Percentiles rank a stretch among this genome's conserved stretches.
Evolutionary conservation across 2,113 vertebrate species (phyloP).

Genomic region (Seriola aureovittata): DNA sequence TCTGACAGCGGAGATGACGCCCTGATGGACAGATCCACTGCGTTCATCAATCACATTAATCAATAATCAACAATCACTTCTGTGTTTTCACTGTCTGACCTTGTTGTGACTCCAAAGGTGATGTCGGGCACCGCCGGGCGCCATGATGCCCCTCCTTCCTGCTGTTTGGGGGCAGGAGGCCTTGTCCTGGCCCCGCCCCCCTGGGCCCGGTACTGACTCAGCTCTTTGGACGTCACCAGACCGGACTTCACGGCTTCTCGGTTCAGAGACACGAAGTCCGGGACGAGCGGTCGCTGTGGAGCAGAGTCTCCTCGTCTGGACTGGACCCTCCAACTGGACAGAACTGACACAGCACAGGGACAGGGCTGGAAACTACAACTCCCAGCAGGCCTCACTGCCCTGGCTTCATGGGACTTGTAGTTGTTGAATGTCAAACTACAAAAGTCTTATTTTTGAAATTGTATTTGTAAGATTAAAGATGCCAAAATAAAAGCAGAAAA

Average conservation of each 20-base stretch:
- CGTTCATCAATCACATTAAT: not conserved
- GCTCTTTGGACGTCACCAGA: slow-evolving; percentile 84
- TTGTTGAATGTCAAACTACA: not conserved
- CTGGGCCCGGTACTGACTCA: slow-evolving; percentile 84
- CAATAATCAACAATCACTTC: not conserved
- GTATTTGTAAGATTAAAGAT: too few relatives aligned
- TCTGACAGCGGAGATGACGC: slow-evolving; percentile 86
- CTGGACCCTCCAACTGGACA: slow-evolving; percentile 86
- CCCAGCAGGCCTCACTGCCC: slow-evolving; percentile 8
- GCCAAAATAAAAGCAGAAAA: too few relatives aligned
- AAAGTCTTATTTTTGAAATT: too few relatives aligned
- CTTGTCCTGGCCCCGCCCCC: slow-evolving; percentile 48
- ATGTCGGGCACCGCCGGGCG: slow-evolving; percentile 32
- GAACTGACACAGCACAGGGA: slow-evolving; percentile 72
- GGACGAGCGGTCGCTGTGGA: slow-evolving; percentile 12
- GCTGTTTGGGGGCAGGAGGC: slow-evolving; percentile 62
- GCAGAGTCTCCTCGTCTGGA: slow-evolving; percentile 28
- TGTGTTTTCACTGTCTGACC: slow-evolving; percentile 70
- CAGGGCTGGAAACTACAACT: not conserved
- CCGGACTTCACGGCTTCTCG: slow-evolving; percentile 84
- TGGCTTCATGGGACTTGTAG: too few relatives aligned
- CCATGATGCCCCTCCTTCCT: not conserved
- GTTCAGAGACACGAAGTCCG: slow-evolving; percentile 88
- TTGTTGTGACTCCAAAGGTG: slow-evolving; percentile 80
- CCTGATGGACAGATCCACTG: slow-evolving; percentile 69